Evolutionary conservation across 1,140 invertebrate species (phyloP).

Genomic region (Lucilia sericata): DNA sequence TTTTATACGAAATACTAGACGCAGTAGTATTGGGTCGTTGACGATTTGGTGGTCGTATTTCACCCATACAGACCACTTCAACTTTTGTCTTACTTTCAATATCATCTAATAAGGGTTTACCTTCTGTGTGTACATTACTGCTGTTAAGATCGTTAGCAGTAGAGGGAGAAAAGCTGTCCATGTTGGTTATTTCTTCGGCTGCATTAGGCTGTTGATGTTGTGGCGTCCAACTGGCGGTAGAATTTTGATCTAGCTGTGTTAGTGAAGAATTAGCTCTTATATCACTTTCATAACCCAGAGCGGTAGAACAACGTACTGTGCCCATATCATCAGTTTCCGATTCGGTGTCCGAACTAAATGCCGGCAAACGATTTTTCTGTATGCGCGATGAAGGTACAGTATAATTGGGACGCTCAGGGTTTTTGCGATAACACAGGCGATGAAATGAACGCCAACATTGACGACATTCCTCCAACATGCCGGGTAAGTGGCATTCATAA

Average conservation of each 20-base stretch:
- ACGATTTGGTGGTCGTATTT: conserved; percentile 48
- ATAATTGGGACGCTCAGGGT: conserved; percentile 59
- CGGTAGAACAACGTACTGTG: conserved; percentile 33
- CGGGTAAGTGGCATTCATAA: conserved; percentile 79
- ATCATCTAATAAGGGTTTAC: conserved; percentile 42
- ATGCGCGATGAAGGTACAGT: conserved; percentile 55
- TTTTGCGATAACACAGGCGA: conserved; percentile 71
- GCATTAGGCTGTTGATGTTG: neutral
- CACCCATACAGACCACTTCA: conserved; percentile 46
- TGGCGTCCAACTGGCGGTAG: conserved; percentile 5
- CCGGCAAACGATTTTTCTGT: conserved; percentile 55
- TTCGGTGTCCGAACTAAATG: conserved; percentile 55
- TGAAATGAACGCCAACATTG: conserved; percentile 80
- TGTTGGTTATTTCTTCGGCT: neutral
- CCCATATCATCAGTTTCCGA: conserved; percentile 33
- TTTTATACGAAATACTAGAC: conserved; percentile 48
- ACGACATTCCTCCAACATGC: conserved; percentile 74
- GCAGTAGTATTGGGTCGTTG: conserved; percentile 31
- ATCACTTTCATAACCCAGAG: conserved; percentile 44
- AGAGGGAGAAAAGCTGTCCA: neutral
- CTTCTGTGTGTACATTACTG: neutral
- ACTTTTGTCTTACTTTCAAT: conserved; percentile 45
- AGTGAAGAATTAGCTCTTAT: conserved; percentile 26
- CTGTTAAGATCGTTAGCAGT: neutral
- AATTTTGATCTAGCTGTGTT: conserved; percentile 8